Base-by-base conservation (phyloP, 2,113 vertebrate genomes). In the Indri indri region DNA sequence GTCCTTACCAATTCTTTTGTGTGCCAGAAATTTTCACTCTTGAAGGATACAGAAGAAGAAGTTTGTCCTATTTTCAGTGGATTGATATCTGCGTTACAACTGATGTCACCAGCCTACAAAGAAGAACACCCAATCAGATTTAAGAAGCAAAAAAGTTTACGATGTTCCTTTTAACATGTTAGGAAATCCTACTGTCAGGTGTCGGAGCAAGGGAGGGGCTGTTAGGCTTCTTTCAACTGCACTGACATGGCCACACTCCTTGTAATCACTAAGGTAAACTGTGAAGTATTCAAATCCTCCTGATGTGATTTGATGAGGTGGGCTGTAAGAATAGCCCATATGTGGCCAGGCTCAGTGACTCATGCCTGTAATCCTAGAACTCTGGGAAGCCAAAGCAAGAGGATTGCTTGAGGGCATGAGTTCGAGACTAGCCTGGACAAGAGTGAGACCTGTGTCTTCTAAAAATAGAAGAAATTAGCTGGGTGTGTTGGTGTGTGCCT, bases 1-100 rank as follows among this genome's bases (percentile, higher is more conserved):
- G 86, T 97, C 88, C 98, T 99, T 93, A 99, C 99, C 99, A 99
- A 97, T 82, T 98, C 98, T 88, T 99, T 98, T 0, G 90, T 81
- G 34, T 98, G 93, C 97, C 97, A 96, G 92, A 99, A 98, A 96
- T 97, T 99, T 98, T 99, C 99, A 40, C 98, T 98, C 0, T 90
- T 98, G 98, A 99, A 99, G 40, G 99, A 98, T 17, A 95, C 94
- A 18, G 94, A 88, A 66, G 99, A 97, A 80, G 96, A 71, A 32
- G 88, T 98, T 92, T 89, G 96, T 34, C 98, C 98, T 66, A 99
- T 99, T 88, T 99, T 98, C 97, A 99, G 97, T 86, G 99, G 99
- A 97, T 99, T 99, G 76, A 99, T 95, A 90, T 97, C 97, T 91
- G 98, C 98, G 40, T 99, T 97, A 96, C 99, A 99, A 88, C 96